phyloP scores from a whole-genome alignment of 1,140 invertebrate species.

The Drosophila navojoa region DNA sequence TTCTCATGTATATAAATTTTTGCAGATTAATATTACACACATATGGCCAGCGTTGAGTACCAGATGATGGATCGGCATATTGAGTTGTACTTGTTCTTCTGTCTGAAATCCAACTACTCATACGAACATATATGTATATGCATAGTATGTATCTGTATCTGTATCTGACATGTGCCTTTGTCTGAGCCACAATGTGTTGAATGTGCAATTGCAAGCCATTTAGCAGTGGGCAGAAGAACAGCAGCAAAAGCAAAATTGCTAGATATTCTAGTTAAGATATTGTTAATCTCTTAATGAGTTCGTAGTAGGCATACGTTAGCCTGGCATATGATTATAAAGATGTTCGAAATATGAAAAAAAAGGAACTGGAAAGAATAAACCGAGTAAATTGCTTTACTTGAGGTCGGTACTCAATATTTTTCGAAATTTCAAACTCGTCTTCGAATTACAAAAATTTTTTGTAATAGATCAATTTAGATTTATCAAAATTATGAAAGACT shows the following conservation, averaged over 20 bases:
- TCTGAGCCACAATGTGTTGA: conserved; percentile 50
- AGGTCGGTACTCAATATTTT: no score
- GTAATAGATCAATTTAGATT: no score
- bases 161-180: conserved; percentile 24
- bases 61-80: conserved; percentile 61
- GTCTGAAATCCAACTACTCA: conserved; percentile 27
- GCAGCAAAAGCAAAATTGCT: conserved; percentile 8
- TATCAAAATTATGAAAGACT: no score
- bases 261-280: conserved; percentile 47
- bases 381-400: no score
- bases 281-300: conserved; percentile 40
- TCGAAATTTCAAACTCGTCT: no score
- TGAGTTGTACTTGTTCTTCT: conserved; percentile 51
- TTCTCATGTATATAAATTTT: conserved; percentile 11
- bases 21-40: conserved; percentile 77
- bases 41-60: conserved; percentile 50
- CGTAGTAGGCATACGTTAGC: no score
- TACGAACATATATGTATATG: conserved; percentile 2
- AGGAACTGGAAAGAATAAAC: no score
- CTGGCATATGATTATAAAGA: not conserved
- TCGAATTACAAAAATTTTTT: no score
- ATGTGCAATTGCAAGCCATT: conserved; percentile 47
- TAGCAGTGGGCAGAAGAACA: conserved; percentile 6
- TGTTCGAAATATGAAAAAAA: not conserved
- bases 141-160: not conserved